Evolutionary conservation across 2,113 vertebrate species (phyloP).

Genomic region (Herpailurus yagouaroundi): DNA sequence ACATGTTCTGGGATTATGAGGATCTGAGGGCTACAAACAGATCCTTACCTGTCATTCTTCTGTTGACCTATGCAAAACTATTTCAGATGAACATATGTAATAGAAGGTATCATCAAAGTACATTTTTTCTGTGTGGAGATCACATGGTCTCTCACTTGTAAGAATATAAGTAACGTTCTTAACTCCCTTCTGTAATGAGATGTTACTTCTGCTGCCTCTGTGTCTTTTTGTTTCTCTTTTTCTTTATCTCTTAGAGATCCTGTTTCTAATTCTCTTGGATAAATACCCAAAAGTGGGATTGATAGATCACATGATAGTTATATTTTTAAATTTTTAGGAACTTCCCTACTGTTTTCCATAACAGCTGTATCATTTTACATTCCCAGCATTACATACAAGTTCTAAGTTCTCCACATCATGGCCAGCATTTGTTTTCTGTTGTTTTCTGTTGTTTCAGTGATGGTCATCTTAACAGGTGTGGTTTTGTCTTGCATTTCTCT

Average conservation of each 20-base stretch:
- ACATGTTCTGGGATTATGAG: background rate
- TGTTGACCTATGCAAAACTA: background rate
- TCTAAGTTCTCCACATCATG: background rate
- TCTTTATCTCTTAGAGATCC: background rate
- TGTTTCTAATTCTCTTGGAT: background rate
- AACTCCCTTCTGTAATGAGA: background rate
- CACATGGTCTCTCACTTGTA: background rate
- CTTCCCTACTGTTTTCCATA: background rate
- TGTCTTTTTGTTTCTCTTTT: background rate
- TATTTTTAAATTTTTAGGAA: background rate
- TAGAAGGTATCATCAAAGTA: background rate
- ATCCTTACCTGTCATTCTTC: background rate
- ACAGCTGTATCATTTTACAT: background rate
- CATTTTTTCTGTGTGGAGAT: background rate
- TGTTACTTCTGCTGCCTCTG: background rate
- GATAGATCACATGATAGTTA: background rate
- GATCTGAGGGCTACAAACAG: background rate
- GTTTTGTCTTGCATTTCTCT: background rate
- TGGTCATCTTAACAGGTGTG: background rate
- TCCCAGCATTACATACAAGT: background rate
- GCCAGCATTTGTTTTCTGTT: background rate
- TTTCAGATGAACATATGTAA: background rate
- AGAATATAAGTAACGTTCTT: background rate
- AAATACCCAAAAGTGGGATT: background rate
- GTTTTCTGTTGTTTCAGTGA: background rate